These are phyloP conservation scores for Rhinoraja longicauda DNA, from an alignment of 2,797 vertebrate species.

Conservation along the genomic window DNA sequence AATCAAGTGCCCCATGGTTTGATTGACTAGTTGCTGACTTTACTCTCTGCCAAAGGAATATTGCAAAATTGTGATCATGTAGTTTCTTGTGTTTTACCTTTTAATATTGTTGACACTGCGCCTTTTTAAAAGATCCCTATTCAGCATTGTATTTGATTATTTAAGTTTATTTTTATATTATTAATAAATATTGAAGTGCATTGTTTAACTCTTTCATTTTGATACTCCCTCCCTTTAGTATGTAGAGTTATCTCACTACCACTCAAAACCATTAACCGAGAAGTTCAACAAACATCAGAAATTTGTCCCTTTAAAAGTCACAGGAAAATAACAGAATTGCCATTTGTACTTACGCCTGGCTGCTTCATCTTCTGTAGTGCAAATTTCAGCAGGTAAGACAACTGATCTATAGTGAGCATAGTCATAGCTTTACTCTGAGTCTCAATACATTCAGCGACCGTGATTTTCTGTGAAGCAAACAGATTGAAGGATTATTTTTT, in stretches of 20 bases:
- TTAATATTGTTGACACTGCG: neutral
- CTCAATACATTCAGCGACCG: slow-evolving; percentile 97
- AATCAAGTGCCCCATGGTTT: neutral
- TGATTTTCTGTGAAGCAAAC: slow-evolving; percentile 84
- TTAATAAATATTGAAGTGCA: neutral
- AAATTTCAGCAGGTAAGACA: slow-evolving; percentile 96
- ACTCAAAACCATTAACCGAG: neutral
- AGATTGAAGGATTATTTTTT: slow-evolving; percentile 41
- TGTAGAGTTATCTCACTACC: neutral
- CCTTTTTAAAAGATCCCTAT: neutral
- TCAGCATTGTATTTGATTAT: neutral
- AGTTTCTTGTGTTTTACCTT: neutral
- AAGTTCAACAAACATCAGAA: neutral
- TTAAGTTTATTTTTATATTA: too few relatives aligned
- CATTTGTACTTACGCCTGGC: slow-evolving; percentile 77
- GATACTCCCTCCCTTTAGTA: neutral
- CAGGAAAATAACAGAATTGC: neutral
- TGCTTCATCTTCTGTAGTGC: slow-evolving; percentile 99
- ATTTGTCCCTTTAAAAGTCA: neutral
- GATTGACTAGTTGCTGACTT: neutral
- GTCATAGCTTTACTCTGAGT: slow-evolving; percentile 98
- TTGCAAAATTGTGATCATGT: neutral
- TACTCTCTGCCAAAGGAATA: neutral
- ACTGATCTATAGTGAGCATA: slow-evolving; percentile 92
- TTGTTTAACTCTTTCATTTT: neutral